Evolutionary conservation across 2,113 vertebrate species (phyloP), one percentile per base, ranked within the genome.

Genomic region (Nothoprocta perdicaria): DNA sequence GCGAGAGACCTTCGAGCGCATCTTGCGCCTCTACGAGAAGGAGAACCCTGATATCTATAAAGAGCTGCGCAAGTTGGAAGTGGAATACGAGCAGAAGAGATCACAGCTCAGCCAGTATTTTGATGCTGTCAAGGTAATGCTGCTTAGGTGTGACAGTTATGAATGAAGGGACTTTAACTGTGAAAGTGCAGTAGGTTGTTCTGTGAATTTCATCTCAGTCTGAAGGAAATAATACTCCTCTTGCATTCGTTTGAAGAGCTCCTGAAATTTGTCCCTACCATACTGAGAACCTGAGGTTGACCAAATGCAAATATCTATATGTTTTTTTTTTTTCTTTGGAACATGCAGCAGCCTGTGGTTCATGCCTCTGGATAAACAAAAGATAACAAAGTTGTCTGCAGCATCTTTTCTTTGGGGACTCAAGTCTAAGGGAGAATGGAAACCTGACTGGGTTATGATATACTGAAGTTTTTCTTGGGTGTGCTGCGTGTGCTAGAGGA

Each of bases 1-100:
- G 7, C 98, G 99, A 2, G 99, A 99, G 97, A 99, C 99, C 1
- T 99, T 99, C 71, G 99, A 99, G 90, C 98, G 99, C 2, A 99
- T 99, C 58, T 97, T 99, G 38, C 98, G 98, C 18, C 98, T 99
- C 53, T 99, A 99, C 0, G 99, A 99, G 95, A 98, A 99, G 75
- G 99, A 99, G 94, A 99, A 99, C 82, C 99, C 99, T 0, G 99
- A 99, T 38, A 99, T 98, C 29, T 99, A 99, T 90, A 99, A 99
- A 92, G 99, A 99, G 14, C 95, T 99, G 14, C 98, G 99, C 43
- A 99, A 99, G 71, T 29, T 99, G 67, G 99, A 99, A 89, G 96
- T 99, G 58, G 99, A 99, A 52, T 99, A 99, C 3, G 99, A 99
- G 90, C 99, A 98, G 96, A 99, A 99, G 92, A 97, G 99, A n/a